phyloP scores from a whole-genome alignment of 2,113 vertebrate species.

The Melanerpes aurifrons region DNA sequence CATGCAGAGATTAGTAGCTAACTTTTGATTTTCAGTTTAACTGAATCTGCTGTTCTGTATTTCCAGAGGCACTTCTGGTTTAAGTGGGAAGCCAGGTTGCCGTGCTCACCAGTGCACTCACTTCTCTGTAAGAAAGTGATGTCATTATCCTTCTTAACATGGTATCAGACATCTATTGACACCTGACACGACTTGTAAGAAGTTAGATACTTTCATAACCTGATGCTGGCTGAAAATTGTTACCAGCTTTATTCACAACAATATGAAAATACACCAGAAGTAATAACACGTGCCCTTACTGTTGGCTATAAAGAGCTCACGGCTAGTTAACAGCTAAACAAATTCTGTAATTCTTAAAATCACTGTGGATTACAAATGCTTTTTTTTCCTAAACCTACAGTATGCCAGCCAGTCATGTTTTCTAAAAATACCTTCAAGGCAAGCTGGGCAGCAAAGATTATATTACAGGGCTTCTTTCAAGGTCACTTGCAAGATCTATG shows the following conservation, averaged over 20 bases:
- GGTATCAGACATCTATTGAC: not conserved
- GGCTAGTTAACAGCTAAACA: not conserved
- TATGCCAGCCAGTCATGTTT: not conserved
- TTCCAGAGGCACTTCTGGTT: not conserved
- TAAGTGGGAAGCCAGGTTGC: not conserved
- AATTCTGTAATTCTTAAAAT: constrained; percentile 23
- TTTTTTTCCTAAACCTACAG: not conserved
- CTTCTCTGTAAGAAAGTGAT: not conserved
- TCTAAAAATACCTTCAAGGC: not conserved
- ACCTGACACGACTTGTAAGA: not conserved
- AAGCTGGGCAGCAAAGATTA: constrained; percentile 19
- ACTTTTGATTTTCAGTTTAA: not conserved
- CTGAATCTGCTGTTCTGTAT: not conserved
- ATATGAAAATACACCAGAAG: not conserved
- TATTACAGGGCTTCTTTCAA: not conserved
- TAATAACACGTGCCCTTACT: not conserved
- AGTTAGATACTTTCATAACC: not conserved
- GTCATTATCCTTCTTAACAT: not conserved
- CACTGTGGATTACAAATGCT: constrained; percentile 12
- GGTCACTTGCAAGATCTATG: not conserved
- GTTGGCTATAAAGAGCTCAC: not conserved
- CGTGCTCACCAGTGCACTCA: not conserved
- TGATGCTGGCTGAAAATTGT: not conserved
- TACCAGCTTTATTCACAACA: not conserved
- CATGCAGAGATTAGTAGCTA: not conserved